Base-by-base conservation (phyloP, 2,888 invertebrate species). In the Chrysina gloriosa region DNA sequence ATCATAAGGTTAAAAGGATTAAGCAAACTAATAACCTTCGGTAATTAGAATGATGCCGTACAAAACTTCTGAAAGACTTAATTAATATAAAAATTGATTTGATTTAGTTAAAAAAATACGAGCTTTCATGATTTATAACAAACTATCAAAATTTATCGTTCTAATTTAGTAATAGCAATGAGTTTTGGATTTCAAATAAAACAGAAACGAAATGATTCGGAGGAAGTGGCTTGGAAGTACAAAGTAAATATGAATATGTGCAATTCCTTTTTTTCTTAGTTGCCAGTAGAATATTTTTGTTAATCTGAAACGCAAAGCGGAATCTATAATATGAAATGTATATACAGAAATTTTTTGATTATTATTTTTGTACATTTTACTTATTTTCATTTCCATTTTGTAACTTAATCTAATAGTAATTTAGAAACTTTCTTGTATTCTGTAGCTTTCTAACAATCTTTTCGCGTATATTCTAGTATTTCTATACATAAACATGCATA, bases 1-100 rank as follows among this genome's bases (percentile, higher is more conserved):
- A 79, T 71, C 77, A 78, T 64, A 74, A 74, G 70, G 65, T 72
- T 45, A 69, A 69, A 39, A 73, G 73, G 56, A 71, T 72, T 63
- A 74, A 75, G 69, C 75, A 73, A 19, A 34, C 27, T 39, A 70
- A 72, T 69, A 77, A 77, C 74, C 70, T 63, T 45, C 68, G 68
- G 54, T 68, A 68, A 45, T 48, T 52, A 14, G 9, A 9, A 39
- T 14, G 9, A 31, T 11, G 25, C 1, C 9, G 11, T 25, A 27
- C 14, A 50, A 21, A 16, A 7, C 19, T 45, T 45, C 1, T 16
- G 19, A 21, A 45, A 45, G 45, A 45, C 45, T 45, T 45, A 45
- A 16, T 14, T 42, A 16, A 42, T 16, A 6, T 16, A 16, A 14
- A 7, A 14, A 9, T 21, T 45, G 7, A 45, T 45, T 45, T 45